Evolutionary conservation across 1,140 invertebrate genomes (phyloP).

Genomic region (Bilobella aurantiaca): DNA sequence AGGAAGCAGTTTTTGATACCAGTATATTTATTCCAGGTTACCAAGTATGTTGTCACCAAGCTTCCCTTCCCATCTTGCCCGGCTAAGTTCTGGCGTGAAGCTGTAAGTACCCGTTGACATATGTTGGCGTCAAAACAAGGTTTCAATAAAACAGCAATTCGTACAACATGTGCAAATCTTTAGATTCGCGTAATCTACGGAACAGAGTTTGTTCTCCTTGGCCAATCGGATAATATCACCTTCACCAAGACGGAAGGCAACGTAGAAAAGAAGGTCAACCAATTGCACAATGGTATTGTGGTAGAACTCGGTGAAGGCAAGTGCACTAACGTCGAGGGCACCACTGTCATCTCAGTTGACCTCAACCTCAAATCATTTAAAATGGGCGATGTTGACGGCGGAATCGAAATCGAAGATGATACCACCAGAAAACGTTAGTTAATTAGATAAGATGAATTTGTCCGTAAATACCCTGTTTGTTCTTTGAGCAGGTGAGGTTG

Average conservation of each 20-base stretch:
- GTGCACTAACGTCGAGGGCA: background rate
- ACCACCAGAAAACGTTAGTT: background rate
- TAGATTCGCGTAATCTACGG: background rate
- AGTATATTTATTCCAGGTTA: too few relatives aligned
- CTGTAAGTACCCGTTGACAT: background rate
- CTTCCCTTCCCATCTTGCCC: background rate
- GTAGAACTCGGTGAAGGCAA: background rate
- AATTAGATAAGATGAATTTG: background rate
- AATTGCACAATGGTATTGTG: background rate
- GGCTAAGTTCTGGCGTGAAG: background rate
- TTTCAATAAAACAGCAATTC: background rate
- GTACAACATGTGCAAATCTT: too few relatives aligned
- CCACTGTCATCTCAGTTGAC: background rate
- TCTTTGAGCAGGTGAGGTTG: background rate
- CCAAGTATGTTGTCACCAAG: background rate
- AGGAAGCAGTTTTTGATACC: too few relatives aligned
- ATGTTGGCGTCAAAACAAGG: background rate
- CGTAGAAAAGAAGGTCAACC: background rate
- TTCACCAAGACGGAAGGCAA: background rate
- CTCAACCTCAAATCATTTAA: background rate
- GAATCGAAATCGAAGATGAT: background rate
- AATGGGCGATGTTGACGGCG: background rate
- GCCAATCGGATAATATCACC: background rate
- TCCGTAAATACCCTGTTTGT: background rate
- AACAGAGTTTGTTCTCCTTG: background rate